A percentile compares a stretch with the other conserved stretches of the same genome.
Evolutionary conservation across 1,140 invertebrate species (phyloP).

Genomic region (Drosophila teissieri): DNA sequence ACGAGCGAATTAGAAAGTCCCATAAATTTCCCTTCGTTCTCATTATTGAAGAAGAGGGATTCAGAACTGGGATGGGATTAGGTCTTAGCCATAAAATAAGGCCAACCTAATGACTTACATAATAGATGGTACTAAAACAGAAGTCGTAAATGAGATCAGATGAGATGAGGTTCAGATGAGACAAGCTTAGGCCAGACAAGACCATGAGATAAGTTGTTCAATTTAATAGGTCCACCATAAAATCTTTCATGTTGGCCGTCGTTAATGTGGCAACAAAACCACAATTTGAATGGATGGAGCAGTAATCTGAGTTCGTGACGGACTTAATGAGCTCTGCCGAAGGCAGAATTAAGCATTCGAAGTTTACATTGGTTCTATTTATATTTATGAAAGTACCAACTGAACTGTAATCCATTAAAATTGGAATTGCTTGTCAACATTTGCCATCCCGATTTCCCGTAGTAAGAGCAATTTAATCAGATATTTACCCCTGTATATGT

Average conservation of each 20-base stretch:
- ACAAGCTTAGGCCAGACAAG: constrained; percentile 5
- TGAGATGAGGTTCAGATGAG: constrained; percentile 38
- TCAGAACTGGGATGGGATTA: constrained; percentile 9
- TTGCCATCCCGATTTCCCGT: constrained; percentile 28
- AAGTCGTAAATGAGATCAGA: constrained; percentile 69
- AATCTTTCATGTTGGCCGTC: constrained; percentile 6
- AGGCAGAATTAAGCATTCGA: background rate
- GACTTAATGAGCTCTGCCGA: background rate
- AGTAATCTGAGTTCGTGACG: background rate
- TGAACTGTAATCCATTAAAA: constrained; percentile 21
- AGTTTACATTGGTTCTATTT: no score
- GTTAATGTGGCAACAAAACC: constrained; percentile 14
- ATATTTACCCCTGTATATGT: constrained; percentile 9
- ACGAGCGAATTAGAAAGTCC: constrained; percentile 58
- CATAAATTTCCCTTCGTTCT: constrained; percentile 58
- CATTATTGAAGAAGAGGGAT: constrained; percentile 36
- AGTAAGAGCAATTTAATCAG: constrained; percentile 36
- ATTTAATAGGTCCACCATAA: constrained; percentile 34
- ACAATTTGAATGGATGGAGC: constrained; percentile 2
- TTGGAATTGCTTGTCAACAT: constrained; percentile 19
- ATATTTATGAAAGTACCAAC: no score
- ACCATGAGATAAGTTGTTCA: constrained; percentile 16
- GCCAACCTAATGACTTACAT: constrained; percentile 69
- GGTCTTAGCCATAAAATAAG: constrained; percentile 53
- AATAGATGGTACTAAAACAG: constrained; percentile 65